Conservation (phyloP, 2,888 invertebrate genomes). For the Lithophane ornitopus region DNA sequence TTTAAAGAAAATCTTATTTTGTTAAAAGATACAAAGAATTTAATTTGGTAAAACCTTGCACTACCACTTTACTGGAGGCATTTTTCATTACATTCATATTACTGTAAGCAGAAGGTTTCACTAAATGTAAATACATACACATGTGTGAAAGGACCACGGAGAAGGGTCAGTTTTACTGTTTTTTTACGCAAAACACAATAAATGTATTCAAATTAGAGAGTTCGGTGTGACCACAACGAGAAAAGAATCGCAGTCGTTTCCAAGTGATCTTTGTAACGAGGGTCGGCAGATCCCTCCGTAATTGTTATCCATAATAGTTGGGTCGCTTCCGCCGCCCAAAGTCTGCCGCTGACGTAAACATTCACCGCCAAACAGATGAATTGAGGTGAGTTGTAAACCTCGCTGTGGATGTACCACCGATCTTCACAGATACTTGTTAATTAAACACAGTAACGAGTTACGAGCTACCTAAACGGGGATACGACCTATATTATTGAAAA, state of each 20-base stretch:
- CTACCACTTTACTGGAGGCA: slow-evolving; percentile 22
- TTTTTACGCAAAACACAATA: slow-evolving; percentile 66
- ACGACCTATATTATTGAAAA: slow-evolving; percentile 71
- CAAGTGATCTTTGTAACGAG: slow-evolving; percentile 72
- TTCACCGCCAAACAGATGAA: slow-evolving; percentile 67
- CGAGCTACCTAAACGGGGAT: slow-evolving; percentile 62
- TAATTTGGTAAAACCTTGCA: slow-evolving; percentile 23
- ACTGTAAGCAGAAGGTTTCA: slow-evolving; percentile 46
- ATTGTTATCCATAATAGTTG: slow-evolving; percentile 75
- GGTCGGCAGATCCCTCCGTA: slow-evolving; percentile 72
- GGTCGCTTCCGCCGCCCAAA: slow-evolving; percentile 59
- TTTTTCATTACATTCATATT: slow-evolving; percentile 54
- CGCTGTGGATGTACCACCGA: slow-evolving; percentile 58
- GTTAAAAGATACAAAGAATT: neutral
- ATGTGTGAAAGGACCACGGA: slow-evolving; percentile 45
- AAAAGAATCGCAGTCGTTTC: slow-evolving; percentile 73
- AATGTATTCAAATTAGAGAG: slow-evolving; percentile 69
- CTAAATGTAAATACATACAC: slow-evolving; percentile 56
- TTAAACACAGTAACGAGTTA: slow-evolving; percentile 67
- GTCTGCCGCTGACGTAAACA: slow-evolving; percentile 71
- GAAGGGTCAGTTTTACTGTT: slow-evolving; percentile 65
- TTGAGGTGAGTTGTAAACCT: slow-evolving; percentile 64
- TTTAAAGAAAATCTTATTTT: neutral
- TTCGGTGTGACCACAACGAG: slow-evolving; percentile 69
- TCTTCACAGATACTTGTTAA: slow-evolving; percentile 74